Conservation (phyloP, 2,888 invertebrate genomes). For the Lepidochrysops patricia region DNA sequence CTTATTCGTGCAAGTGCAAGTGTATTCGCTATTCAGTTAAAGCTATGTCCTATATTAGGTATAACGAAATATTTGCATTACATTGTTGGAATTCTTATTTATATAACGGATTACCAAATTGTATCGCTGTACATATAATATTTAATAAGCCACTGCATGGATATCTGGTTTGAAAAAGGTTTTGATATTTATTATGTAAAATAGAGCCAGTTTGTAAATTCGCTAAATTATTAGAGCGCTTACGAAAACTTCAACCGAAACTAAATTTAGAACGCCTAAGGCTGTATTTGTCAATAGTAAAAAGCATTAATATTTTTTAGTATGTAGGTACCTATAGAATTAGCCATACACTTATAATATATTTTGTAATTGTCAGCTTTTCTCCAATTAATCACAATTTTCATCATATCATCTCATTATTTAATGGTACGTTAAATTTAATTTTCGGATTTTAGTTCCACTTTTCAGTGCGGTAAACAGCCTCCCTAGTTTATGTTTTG, state of each 20-base stretch:
- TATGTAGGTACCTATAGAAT: no score
- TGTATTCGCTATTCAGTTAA: neutral
- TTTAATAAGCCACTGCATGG: neutral
- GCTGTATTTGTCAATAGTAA: neutral
- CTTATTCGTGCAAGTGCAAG: neutral
- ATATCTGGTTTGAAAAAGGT: conserved; percentile 1
- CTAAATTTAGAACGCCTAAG: neutral
- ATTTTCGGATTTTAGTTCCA: no score
- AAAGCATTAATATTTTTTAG: neutral
- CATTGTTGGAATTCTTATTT: neutral
- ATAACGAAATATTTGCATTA: neutral
- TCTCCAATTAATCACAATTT: no score
- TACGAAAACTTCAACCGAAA: neutral
- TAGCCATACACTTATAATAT: no score
- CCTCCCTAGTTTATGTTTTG: no score
- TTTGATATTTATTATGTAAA: conserved; percentile 7
- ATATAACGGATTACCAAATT: conserved; percentile 2
- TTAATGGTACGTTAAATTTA: no score
- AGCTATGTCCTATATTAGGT: neutral
- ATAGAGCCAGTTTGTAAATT: conserved; percentile 11
- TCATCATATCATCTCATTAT: no score
- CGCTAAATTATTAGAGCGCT: neutral
- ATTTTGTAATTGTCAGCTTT: no score
- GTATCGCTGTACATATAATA: neutral
- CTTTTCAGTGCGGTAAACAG: no score